Base-by-base conservation (phyloP, 2,797 vertebrate genomes). In the Labroides dimidiatus region DNA sequence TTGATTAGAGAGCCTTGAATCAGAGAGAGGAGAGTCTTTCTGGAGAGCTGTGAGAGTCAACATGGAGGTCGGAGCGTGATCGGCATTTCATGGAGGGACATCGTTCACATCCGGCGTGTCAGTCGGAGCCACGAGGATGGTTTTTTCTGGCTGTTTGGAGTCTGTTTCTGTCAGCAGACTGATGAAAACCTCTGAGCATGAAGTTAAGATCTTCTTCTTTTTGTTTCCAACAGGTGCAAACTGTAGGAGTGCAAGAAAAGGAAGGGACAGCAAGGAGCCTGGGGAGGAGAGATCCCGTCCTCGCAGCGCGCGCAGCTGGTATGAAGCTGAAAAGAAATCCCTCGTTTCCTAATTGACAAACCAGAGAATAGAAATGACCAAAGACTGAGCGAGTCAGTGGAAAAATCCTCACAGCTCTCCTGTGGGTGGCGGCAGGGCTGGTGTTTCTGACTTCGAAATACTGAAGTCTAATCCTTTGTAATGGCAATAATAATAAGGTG, bases 241-340 rank as follows among this genome's bases (percentile, higher is more conserved):
- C 69, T 76, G 56, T 74, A 57, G 73, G 59, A 73, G 67, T 68
- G 73, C 62, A 69, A 80, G 61, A 55, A 62, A 78, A 77, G 71
- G 70, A 77, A 77, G 78, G 72, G 81, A 85, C 72, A 78, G 79
- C 54, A 23, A 89, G 81, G 81, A 89, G 78, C 84, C 75, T 69
- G 85, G 84, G 89, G 86, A 87, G 86, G 86, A 91, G 88, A 90
- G 74, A 87, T 74, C 89, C 82, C 67, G 30, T 87, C 87, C 85
- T 78, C 44, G 68, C 81, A 72, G 86, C 63, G 14, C 80, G 75
- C 87, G 85, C 89, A 89, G 89, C 90, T 89, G 91, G 92, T 93
- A 93, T 72, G 89, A 84, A 83, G 64, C 60, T 78, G 73, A 89
- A 92, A 87, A 87, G 84, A 79, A 87, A 84, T 68, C 79, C 75